A percentile compares a stretch with the other conserved stretches of the same genome.
These are phyloP conservation scores for Heliconius eleuchia DNA, from an alignment of 1,140 invertebrate species.

Conservation along the genomic window DNA sequence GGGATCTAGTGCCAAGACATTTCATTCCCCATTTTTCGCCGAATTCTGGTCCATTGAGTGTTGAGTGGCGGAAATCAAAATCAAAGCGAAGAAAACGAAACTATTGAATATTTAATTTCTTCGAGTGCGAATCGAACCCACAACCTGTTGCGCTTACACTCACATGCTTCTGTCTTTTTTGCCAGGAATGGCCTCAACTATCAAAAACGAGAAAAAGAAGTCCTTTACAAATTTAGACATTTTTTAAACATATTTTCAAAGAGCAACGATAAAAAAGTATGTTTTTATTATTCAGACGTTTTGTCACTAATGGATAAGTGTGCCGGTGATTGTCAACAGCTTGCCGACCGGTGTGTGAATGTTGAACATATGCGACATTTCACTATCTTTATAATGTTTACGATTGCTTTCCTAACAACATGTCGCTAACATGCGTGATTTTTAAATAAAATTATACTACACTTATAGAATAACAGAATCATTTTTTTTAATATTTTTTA, in stretches of 20 bases:
- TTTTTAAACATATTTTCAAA: background rate
- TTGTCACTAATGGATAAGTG: conserved; percentile 25
- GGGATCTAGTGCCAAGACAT: no score
- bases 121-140: no score
- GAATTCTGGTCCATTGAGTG: no score
- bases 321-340: conserved; percentile 22
- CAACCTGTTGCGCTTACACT: no score
- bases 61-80: no score
- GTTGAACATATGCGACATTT: conserved; percentile 33
- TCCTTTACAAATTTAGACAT: background rate
- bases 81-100: no score
- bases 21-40: no score
- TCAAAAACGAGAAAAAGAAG: background rate
- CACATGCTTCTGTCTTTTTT: no score
- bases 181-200: background rate
- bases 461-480: background rate
- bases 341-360: conserved; percentile 25
- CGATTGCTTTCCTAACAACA: conserved; percentile 20
- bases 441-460: background rate
- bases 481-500: no score
- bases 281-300: conserved; percentile 20
- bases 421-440: conserved; percentile 13
- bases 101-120: no score
- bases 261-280: background rate
- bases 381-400: conserved; percentile 29